Base-by-base conservation (phyloP, 64 coral and sea anemone species). In the Montipora efflorescens region DNA sequence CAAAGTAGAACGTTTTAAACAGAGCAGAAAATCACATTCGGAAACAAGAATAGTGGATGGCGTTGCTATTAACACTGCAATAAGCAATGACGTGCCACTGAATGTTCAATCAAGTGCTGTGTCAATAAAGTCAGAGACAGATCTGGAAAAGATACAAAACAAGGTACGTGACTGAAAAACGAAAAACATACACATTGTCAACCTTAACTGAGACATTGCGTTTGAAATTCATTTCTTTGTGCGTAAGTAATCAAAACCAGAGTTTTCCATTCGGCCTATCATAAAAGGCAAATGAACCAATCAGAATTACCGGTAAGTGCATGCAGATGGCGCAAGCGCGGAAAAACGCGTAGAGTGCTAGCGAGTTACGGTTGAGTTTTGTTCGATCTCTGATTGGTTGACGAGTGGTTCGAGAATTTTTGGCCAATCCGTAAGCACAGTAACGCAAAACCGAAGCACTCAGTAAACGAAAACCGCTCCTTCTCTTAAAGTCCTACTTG, bases 21-120 rank as follows among this genome's bases (percentile, higher is more conserved):
- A 96, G 13, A 94, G 91, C 71, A 71, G 95, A 13, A 99, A 99
- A 48, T 87, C 95, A 1, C 87, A 79, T 21, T 92, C 98, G 12
- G 98, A 99, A 67, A 96, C 92, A 7, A 96, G 84, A 89, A 99
- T 96, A 76, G 98, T 99, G 23, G 92, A 92, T 75, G 95, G 98
- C 50, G 98, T 99, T 77, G 92, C 98, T 81, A 90, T 99, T 52
- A 93, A 86, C 79, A 98, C 83, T 4, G 10, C 89, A 55, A 21
- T 88, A 45, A 76, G 51, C n/a, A 70, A 80, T 5, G 88, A 94
- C 4, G 86, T 77, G 49, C 71, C 96, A 16, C 46, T 97, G 11
- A 95, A 84, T 69, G 66, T 81, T 5, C 78, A 88, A 10, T 91
- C 96, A 7, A 97, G 96, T 80, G 73, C 79, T 25, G 67, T 90